Percentiles rank a stretch among this genome's conserved stretches.
Conservation (phyloP, 2,888 invertebrate species). For the Biston stratarius region DNA sequence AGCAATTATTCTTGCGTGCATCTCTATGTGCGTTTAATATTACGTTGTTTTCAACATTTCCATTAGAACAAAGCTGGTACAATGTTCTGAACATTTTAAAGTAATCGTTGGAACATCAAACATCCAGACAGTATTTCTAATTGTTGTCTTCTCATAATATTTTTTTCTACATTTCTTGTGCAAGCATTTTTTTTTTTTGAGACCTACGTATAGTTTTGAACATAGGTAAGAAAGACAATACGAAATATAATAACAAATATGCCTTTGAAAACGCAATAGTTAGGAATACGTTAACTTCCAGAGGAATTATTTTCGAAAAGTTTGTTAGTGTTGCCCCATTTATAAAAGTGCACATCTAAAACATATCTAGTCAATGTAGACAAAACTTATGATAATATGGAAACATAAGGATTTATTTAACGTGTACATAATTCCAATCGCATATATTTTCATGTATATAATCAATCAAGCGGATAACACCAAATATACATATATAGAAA, state of each 20-base stretch:
- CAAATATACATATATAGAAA: constrained; percentile 56
- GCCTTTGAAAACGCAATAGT: constrained; percentile 82
- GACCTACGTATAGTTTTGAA: constrained; percentile 69
- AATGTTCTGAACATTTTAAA: constrained; percentile 31
- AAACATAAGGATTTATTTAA: constrained; percentile 49
- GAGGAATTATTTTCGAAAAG: constrained; percentile 79
- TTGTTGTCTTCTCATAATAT: neutral
- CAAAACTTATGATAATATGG: constrained; percentile 58
- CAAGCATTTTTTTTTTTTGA: constrained; percentile 14
- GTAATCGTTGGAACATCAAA: neutral
- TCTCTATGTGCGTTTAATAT: constrained; percentile 38
- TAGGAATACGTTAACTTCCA: constrained; percentile 76
- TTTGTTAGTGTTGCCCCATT: constrained; percentile 68
- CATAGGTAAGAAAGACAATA: constrained; percentile 86
- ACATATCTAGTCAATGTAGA: constrained; percentile 86
- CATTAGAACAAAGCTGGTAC: constrained; percentile 47
- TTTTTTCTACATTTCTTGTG: neutral
- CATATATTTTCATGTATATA: constrained; percentile 73
- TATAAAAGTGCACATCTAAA: constrained; percentile 74
- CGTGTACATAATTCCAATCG: constrained; percentile 80
- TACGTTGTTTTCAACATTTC: constrained; percentile 39
- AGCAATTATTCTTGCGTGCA: constrained; percentile 45
- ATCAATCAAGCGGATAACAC: constrained; percentile 57
- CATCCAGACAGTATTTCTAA: neutral
- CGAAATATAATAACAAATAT: constrained; percentile 74